phyloP scores from a whole-genome alignment of 2,888 invertebrate species.

The Zygothrica quintamaculata region DNA sequence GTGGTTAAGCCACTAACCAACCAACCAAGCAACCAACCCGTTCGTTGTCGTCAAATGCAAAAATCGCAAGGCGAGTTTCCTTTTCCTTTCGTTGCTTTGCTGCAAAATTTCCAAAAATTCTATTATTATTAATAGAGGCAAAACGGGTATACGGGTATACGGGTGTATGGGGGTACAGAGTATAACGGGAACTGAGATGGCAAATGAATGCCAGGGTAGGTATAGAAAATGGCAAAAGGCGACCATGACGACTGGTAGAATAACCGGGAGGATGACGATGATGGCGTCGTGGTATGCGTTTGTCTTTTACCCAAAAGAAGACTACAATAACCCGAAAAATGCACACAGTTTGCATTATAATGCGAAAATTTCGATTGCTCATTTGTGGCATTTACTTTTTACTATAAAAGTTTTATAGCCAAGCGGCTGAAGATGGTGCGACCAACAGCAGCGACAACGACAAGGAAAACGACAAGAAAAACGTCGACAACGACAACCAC shows the following conservation, averaged over 20 bases:
- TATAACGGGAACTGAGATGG: constrained; percentile 2
- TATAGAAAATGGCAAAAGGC: constrained; percentile 34
- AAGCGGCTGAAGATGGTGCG: constrained; percentile 50
- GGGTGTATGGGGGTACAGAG: background rate
- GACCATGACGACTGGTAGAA: constrained; percentile 65
- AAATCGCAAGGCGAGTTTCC: constrained; percentile 71
- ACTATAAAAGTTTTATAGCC: constrained; percentile 76
- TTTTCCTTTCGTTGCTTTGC: constrained; percentile 66
- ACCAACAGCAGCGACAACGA: constrained; percentile 29
- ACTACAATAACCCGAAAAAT: constrained; percentile 77
- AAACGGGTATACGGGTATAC: constrained; percentile 2
- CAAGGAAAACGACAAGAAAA: constrained; percentile 10
- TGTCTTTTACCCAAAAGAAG: constrained; percentile 62
- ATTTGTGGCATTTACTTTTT: constrained; percentile 81
- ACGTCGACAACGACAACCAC: constrained; percentile 32
- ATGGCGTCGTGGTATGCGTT: constrained; percentile 60
- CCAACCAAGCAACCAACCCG: constrained; percentile 57
- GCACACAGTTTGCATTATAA: constrained; percentile 81
- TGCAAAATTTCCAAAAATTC: constrained; percentile 76
- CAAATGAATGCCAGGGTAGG: constrained; percentile 52
- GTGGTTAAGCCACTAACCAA: constrained; percentile 37
- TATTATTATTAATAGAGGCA: constrained; percentile 75
- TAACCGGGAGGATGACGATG: constrained; percentile 18
- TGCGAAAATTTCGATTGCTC: constrained; percentile 82
- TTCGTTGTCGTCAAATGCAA: constrained; percentile 69